A percentile compares a stretch with the other conserved stretches of the same genome.
phyloP scores from a whole-genome alignment of 1,140 invertebrate genomes.

The Orchestia grillus region DNA sequence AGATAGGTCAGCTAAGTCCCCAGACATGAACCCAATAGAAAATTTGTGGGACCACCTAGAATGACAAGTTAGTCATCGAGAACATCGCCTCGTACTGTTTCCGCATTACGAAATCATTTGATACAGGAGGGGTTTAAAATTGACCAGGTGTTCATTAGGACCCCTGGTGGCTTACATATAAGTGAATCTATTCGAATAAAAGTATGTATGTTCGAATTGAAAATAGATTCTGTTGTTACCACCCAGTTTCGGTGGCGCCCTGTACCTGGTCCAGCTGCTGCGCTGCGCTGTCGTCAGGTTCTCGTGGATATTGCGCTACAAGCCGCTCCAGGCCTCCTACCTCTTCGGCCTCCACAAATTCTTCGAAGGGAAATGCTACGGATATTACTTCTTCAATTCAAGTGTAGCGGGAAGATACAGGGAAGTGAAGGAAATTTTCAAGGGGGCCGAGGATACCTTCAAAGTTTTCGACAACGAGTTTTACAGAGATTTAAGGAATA shows the following conservation, averaged over 20 bases:
- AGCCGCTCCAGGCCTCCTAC: neutral
- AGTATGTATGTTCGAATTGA: no score
- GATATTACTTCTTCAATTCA: neutral
- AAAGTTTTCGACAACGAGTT: neutral
- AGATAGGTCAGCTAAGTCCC: no score
- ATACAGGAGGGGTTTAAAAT: no score
- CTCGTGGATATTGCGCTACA: neutral
- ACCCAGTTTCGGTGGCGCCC: neutral
- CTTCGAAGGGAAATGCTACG: neutral
- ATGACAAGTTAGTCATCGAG: no score
- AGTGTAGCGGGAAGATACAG: neutral
- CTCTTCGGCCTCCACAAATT: neutral
- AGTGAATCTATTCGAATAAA: no score
- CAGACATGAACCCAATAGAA: no score
- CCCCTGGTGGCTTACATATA: no score
- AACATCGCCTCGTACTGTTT: no score
- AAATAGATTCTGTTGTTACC: no score
- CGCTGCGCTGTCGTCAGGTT: neutral
- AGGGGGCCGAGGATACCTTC: neutral
- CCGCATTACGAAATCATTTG: no score
- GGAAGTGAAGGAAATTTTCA: neutral
- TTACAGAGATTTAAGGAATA: neutral
- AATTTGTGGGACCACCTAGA: no score
- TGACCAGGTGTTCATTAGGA: no score
- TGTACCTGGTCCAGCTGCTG: neutral